Percentiles rank a stretch among this genome's conserved stretches.
Evolutionary conservation across 2,797 vertebrate genomes (phyloP).

Genomic region (Octomys mimax): DNA sequence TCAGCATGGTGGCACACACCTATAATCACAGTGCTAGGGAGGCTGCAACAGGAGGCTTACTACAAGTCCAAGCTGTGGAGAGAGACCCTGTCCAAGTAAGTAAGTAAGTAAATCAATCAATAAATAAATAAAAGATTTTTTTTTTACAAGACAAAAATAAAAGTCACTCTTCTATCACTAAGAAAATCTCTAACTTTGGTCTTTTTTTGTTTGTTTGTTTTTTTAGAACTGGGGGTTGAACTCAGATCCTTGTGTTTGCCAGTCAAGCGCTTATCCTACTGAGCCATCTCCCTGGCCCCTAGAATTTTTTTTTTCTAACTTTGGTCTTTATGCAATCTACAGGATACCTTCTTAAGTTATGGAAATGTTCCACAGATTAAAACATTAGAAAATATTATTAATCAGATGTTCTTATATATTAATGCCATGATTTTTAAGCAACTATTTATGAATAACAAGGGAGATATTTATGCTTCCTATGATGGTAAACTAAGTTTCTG

Average conservation of each 20-base stretch:
- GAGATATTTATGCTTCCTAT: not conserved
- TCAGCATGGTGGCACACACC: no score
- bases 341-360: not conserved
- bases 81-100: no score
- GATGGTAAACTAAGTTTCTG: constrained; percentile 11
- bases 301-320: no score
- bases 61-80: no score
- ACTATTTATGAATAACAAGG: not conserved
- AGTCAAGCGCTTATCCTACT: no score
- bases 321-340: not conserved
- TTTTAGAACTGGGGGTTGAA: no score
- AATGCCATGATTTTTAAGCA: constrained; percentile 32
- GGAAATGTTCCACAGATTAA: constrained; percentile 9
- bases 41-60: no score
- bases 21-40: no score
- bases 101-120: no score
- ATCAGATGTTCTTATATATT: not conserved
- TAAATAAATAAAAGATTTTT: no score
- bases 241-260: no score
- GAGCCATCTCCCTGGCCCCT: no score
- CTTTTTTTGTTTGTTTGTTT: not conserved
- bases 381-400: not conserved
- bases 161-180: constrained; percentile 12
- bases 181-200: constrained; percentile 38
- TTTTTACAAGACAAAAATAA: not conserved